Conservation (phyloP, 2,888 invertebrate genomes). For the Smittia aterrima region DNA sequence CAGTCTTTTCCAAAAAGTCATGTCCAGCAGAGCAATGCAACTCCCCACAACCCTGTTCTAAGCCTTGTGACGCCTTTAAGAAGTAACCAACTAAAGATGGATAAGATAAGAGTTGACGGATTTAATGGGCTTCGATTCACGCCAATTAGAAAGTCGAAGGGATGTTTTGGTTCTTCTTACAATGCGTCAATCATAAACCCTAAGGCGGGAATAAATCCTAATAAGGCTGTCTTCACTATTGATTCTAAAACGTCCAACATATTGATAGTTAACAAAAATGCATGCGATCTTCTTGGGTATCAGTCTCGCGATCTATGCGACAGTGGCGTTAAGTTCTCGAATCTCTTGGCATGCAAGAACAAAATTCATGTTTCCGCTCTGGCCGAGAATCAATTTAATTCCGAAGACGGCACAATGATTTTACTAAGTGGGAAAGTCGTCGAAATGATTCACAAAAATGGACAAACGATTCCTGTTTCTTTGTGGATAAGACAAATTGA, state of each 20-base stretch:
- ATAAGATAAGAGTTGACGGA: conserved; percentile 59
- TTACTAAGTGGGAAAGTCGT: conserved; percentile 66
- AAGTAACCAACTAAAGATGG: conserved; percentile 52
- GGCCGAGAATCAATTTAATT: conserved; percentile 57
- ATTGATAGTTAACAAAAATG: conserved; percentile 66
- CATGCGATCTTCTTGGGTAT: conserved; percentile 61
- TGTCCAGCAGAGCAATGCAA: conserved; percentile 49
- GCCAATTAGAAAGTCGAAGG: conserved; percentile 52
- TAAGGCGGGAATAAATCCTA: conserved; percentile 59
- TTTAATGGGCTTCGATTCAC: conserved; percentile 59
- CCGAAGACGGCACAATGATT: conserved; percentile 60
- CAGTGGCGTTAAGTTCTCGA: conserved; percentile 54
- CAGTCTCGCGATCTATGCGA: conserved; percentile 58
- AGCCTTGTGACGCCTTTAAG: conserved; percentile 44
- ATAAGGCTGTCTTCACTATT: conserved; percentile 67
- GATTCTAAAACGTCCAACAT: conserved; percentile 66
- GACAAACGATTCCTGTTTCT: conserved; percentile 61
- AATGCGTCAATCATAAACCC: conserved; percentile 45
- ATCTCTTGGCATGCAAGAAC: conserved; percentile 57
- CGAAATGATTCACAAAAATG: conserved; percentile 60
- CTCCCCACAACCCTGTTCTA: neutral
- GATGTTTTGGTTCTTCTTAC: conserved; percentile 47
- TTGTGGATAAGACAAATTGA: conserved; percentile 64
- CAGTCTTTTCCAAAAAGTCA: conserved; percentile 61
- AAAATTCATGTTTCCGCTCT: conserved; percentile 56